phyloP scores from a whole-genome alignment of 1,140 invertebrate genomes.

The Aphelenchoides besseyi region DNA sequence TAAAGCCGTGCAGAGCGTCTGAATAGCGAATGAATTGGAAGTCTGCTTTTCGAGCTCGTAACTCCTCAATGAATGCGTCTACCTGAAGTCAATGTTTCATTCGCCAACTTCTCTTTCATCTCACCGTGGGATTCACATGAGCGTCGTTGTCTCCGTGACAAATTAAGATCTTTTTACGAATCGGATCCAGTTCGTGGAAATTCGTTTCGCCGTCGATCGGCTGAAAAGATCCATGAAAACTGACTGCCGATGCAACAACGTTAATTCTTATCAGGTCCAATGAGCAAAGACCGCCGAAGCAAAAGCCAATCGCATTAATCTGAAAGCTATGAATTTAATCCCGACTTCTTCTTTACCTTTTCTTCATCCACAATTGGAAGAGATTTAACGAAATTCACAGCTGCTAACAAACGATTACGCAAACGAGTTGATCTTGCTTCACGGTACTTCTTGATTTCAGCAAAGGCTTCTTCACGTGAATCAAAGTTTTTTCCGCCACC shows the following conservation, averaged over 20 bases:
- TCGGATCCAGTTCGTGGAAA: slow-evolving; percentile 28
- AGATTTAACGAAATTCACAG: slow-evolving; percentile 38
- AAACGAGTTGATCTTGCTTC: slow-evolving; percentile 36
- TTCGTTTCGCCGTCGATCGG: slow-evolving; percentile 40
- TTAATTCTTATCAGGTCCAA: slow-evolving; percentile 52
- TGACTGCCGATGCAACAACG: slow-evolving; percentile 49
- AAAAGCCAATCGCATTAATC: slow-evolving; percentile 54
- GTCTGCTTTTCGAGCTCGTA: slow-evolving; percentile 49
- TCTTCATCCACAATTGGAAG: slow-evolving; percentile 40
- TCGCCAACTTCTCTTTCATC: not conserved
- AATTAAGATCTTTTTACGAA: slow-evolving; percentile 43
- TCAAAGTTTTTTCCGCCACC: slow-evolving; percentile 43
- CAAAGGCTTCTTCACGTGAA: slow-evolving; percentile 40
- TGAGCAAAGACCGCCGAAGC: slow-evolving; percentile 57
- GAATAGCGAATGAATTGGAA: slow-evolving; percentile 48
- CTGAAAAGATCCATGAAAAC: slow-evolving; percentile 50
- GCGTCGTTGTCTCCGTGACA: slow-evolving; percentile 55
- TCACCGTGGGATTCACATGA: slow-evolving; percentile 28
- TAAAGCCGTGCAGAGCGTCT: slow-evolving; percentile 51
- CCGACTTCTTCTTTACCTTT: slow-evolving; percentile 23
- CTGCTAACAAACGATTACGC: slow-evolving; percentile 36
- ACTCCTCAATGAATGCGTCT: slow-evolving; percentile 43
- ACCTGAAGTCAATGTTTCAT: slow-evolving; percentile 23
- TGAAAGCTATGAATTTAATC: slow-evolving; percentile 26
- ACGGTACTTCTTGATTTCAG: slow-evolving; percentile 34